A percentile compares a stretch with the other conserved stretches of the same genome.
Conservation (phyloP, 2,888 invertebrate genomes). For the Hydropsyche betteni region DNA sequence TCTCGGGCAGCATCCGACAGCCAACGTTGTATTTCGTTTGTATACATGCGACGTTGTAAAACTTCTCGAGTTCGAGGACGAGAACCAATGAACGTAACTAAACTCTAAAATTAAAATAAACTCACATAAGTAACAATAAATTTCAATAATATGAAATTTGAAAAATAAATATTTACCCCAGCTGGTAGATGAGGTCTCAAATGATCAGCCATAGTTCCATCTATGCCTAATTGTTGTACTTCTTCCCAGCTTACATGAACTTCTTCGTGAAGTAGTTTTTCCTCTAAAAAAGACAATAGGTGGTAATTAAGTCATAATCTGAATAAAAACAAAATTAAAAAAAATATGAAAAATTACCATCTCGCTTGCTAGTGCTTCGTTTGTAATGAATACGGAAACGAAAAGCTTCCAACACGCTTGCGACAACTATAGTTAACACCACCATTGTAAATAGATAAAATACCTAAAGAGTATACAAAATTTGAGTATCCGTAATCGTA, state of each 20-base stretch:
- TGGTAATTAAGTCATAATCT: slow-evolving; percentile 12
- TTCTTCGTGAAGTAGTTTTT: slow-evolving; percentile 79
- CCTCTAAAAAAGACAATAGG: slow-evolving; percentile 64
- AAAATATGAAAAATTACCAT: slow-evolving; percentile 64
- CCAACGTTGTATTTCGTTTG: slow-evolving; percentile 78
- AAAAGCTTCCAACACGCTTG: slow-evolving; percentile 88
- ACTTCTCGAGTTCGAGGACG: slow-evolving; percentile 79
- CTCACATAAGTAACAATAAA: slow-evolving; percentile 23
- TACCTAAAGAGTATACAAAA: slow-evolving; percentile 56
- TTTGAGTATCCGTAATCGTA: neutral
- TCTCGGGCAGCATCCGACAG: slow-evolving; percentile 72
- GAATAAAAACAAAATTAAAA: slow-evolving; percentile 43
- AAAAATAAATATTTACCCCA: slow-evolving; percentile 56
- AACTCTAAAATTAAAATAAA: slow-evolving; percentile 55
- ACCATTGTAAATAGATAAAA: slow-evolving; percentile 92
- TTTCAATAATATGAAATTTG: neutral
- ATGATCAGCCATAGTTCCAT: slow-evolving; percentile 61
- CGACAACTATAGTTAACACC: slow-evolving; percentile 89
- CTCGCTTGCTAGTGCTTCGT: slow-evolving; percentile 78
- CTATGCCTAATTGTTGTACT: slow-evolving; percentile 64
- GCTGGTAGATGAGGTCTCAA: slow-evolving; percentile 60
- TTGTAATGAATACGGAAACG: slow-evolving; percentile 89
- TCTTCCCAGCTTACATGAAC: slow-evolving; percentile 78
- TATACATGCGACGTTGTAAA: slow-evolving; percentile 80
- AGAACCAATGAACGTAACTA: slow-evolving; percentile 77